Percentiles rank a stretch among this genome's conserved stretches.
Conservation (phyloP, 2,888 invertebrate genomes). For the Tetragonisca angustula region DNA sequence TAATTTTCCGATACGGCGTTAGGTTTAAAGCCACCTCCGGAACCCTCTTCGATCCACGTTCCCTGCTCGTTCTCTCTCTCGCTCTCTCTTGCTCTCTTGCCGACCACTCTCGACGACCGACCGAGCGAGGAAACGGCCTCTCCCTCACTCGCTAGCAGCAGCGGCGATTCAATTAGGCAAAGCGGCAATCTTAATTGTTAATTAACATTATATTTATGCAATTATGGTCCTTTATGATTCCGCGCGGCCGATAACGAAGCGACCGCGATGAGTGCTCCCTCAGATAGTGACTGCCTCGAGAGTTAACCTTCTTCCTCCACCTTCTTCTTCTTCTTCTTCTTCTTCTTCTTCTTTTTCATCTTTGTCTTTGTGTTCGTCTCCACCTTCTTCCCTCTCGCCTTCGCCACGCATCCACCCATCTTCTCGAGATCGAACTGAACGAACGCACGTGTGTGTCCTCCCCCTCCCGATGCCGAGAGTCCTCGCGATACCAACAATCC, state of each 20-base stretch:
- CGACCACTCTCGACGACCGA: constrained; percentile 10
- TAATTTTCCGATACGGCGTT: constrained; percentile 78
- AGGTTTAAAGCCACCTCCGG: constrained; percentile 70
- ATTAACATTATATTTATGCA: constrained; percentile 83
- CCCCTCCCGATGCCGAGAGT: constrained; percentile 37
- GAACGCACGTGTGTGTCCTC: constrained; percentile 13
- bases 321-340: neutral
- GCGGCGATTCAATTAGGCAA: constrained; percentile 81
- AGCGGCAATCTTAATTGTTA: constrained; percentile 81
- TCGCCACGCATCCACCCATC: neutral
- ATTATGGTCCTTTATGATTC: constrained; percentile 81
- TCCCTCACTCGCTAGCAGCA: constrained; percentile 44
- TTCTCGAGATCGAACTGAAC: constrained; percentile 3
- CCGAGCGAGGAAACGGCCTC: constrained; percentile 20
- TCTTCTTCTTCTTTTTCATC: too few species aligned
- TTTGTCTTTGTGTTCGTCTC: neutral
- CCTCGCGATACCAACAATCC: constrained; percentile 44
- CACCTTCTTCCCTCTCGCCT: neutral
- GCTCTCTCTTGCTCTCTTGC: neutral
- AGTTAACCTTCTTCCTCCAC: constrained; percentile 2
- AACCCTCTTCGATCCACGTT: constrained; percentile 6
- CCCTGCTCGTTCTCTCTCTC: neutral
- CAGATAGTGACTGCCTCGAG: constrained; percentile 63
- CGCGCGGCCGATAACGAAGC: constrained; percentile 74
- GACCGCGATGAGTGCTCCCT: constrained; percentile 69